These are phyloP conservation scores for Gerris buenoi DNA, from an alignment of 1,140 invertebrate species.

Conservation along the genomic window DNA sequence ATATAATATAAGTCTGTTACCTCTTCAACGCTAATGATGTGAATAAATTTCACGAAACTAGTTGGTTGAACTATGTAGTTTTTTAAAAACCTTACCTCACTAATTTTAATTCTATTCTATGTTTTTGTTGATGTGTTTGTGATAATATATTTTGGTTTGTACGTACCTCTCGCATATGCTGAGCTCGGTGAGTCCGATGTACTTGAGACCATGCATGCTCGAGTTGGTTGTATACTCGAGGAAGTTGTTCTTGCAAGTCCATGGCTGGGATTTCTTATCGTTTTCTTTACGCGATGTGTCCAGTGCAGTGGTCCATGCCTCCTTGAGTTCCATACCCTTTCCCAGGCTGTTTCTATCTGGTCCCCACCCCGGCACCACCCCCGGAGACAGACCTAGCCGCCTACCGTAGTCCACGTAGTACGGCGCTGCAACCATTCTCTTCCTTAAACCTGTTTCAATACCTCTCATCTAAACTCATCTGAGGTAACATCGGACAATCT, in stretches of 20 bases:
- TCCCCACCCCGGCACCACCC: neutral
- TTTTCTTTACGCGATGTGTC: neutral
- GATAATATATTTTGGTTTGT: too few relatives aligned
- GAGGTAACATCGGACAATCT: too few relatives aligned
- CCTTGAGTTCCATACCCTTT: neutral
- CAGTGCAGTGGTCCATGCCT: neutral
- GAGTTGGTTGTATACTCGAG: slow-evolving; percentile 31
- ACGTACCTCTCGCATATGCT: slow-evolving; percentile 31
- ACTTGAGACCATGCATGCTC: slow-evolving; percentile 56
- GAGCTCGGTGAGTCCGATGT: slow-evolving; percentile 51
- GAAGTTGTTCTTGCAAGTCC: neutral
- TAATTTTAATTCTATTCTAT: too few relatives aligned
- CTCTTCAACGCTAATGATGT: too few relatives aligned
- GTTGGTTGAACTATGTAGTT: too few relatives aligned
- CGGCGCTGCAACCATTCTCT: neutral
- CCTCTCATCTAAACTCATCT: too few relatives aligned
- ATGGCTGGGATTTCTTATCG: neutral
- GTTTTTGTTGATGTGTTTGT: too few relatives aligned
- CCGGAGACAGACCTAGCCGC: neutral
- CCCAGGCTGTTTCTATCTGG: neutral
- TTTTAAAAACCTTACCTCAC: too few relatives aligned
- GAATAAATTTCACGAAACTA: too few relatives aligned
- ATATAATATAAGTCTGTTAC: too few relatives aligned
- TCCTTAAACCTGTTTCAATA: neutral
- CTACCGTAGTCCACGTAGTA: neutral